Percentiles rank a stretch among this genome's conserved stretches.
Evolutionary conservation across 2,797 vertebrate genomes (phyloP).

Genomic region (Halcyon badia): DNA sequence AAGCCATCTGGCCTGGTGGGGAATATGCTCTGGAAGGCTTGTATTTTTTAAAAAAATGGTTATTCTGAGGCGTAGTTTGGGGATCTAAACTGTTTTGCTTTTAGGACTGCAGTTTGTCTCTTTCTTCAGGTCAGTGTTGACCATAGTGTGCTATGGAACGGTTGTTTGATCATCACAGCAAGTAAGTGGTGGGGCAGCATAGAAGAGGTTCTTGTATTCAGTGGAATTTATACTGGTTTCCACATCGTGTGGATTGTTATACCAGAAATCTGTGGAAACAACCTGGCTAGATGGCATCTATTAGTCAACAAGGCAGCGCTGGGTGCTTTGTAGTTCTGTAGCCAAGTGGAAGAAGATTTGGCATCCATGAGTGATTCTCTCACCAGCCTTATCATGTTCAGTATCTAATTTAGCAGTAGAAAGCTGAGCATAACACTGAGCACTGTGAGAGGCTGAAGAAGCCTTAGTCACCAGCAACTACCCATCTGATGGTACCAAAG

Average conservation of each 20-base stretch:
- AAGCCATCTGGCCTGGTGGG: neutral
- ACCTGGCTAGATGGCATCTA: neutral
- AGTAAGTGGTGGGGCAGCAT: neutral
- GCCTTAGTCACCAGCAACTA: neutral
- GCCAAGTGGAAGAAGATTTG: neutral
- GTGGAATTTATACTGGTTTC: neutral
- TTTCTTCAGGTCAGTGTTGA: neutral
- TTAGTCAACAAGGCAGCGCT: neutral
- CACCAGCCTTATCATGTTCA: neutral
- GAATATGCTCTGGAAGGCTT: neutral
- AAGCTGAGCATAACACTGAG: neutral
- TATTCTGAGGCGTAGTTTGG: neutral
- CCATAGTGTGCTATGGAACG: neutral
- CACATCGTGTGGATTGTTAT: fast-evolving
- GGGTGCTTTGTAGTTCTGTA: neutral
- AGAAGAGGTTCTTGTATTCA: neutral
- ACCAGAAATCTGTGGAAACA: neutral
- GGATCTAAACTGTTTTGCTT: neutral
- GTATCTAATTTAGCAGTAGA: neutral
- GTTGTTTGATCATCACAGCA: neutral
- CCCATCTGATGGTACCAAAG: neutral
- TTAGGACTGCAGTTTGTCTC: neutral
- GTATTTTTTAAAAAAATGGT: fast-evolving
- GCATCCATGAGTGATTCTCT: neutral
- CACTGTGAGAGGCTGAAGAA: neutral